phyloP scores from a whole-genome alignment of 2,797 vertebrate genomes.

The Sebastes trivittatus region DNA sequence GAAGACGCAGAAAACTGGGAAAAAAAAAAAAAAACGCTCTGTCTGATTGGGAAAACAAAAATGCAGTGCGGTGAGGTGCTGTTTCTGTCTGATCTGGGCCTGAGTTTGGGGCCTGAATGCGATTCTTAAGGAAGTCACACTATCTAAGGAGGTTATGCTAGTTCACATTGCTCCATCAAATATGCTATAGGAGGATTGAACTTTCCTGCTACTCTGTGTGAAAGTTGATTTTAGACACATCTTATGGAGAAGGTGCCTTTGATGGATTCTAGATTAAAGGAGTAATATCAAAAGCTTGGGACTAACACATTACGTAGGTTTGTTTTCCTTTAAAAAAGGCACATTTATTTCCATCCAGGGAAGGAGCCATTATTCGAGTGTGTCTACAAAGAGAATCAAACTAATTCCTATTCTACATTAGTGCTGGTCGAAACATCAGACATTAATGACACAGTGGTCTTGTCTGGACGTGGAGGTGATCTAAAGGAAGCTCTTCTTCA shows the following conservation, averaged over 20 bases:
- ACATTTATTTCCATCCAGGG: conserved; percentile 5
- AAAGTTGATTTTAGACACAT: conserved; percentile 26
- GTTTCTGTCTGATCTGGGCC: no score
- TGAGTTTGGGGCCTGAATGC: neutral
- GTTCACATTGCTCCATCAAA: conserved; percentile 19
- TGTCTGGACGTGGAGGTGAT: no score
- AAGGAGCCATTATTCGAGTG: neutral
- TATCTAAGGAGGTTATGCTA: neutral
- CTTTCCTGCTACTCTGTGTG: conserved; percentile 13
- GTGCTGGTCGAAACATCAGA: neutral
- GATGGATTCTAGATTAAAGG: conserved; percentile 36
- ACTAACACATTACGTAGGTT: conserved; percentile 31
- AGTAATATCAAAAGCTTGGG: conserved; percentile 27
- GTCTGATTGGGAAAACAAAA: no score
- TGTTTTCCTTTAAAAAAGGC: conserved; percentile 26
- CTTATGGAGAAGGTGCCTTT: conserved; percentile 19
- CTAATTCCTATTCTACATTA: neutral
- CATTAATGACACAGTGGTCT: neutral
- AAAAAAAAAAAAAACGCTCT: no score
- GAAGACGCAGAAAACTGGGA: neutral
- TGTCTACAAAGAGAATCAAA: neutral
- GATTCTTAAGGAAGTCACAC: neutral
- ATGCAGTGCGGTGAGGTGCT: fast-evolving
- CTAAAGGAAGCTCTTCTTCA: no score
- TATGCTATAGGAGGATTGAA: conserved; percentile 10